Percentiles rank a stretch among this genome's conserved stretches.
Evolutionary conservation across 2,888 invertebrate genomes (phyloP).

Genomic region (Netelia fuscicornis): DNA sequence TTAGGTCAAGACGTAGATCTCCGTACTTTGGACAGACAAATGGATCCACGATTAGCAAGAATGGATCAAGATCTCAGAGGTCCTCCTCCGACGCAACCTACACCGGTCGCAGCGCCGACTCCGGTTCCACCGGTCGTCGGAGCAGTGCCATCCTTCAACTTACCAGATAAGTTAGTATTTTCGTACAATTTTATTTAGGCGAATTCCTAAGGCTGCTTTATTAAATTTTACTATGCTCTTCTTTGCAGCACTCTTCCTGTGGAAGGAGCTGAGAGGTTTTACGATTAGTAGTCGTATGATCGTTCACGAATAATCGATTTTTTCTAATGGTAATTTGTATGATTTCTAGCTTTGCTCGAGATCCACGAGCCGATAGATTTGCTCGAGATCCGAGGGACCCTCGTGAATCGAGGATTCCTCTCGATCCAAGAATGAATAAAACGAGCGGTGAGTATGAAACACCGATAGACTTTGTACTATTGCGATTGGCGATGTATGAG

Average conservation of each 20-base stretch:
- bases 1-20: constrained; percentile 88
- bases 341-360: constrained; percentile 78
- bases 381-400: constrained; percentile 82
- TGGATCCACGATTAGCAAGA: constrained; percentile 85
- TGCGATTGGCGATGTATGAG: no score
- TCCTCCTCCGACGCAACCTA: constrained; percentile 83
- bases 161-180: constrained; percentile 83
- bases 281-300: constrained; percentile 69
- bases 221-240: constrained; percentile 70
- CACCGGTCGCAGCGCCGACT: constrained; percentile 73
- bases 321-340: constrained; percentile 36
- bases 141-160: constrained; percentile 78
- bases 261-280: constrained; percentile 83
- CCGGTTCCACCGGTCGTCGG: constrained; percentile 77
- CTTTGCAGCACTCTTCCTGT: constrained; percentile 82
- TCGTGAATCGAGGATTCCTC: constrained; percentile 87
- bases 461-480: not conserved
- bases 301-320: constrained; percentile 48
- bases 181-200: constrained; percentile 35
- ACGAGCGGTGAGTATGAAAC: constrained; percentile 80
- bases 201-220: not conserved
- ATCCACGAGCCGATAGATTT: constrained; percentile 82
- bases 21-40: constrained; percentile 86
- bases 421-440: constrained; percentile 89
- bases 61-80: constrained; percentile 93